Evolutionary conservation across 2,113 vertebrate species (phyloP), one percentile per base, ranked within the genome.

Genomic region (Sander vitreus): DNA sequence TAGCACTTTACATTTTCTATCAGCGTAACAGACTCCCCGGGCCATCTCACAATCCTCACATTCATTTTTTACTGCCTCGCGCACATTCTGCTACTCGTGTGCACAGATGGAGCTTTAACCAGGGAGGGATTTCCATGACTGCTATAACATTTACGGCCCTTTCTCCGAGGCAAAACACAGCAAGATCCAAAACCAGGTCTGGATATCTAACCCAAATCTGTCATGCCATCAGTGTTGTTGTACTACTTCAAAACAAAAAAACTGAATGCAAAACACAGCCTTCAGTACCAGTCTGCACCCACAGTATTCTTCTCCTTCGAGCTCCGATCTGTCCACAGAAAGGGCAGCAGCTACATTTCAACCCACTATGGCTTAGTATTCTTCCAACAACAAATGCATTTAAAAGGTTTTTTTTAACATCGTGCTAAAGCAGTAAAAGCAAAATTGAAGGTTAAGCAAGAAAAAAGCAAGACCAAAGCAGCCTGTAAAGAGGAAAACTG

Each of bases 1-100:
- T 85, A 87, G 91, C 90, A 85, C 93, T 94, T 91, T 89, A 94
- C 92, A 92, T 94, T 94, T 92, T 89, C 91, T 88, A 85, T 88
- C 93, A 81, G 84, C 79, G 74, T 88, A 92, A 92, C 90, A 89
- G 86, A 91, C 91, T 92, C 88, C 75, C 85, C 48, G 81, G 79
- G 89, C 92, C 85, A 79, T 83, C 85, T 80, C 75, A 50, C 89
- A 84, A 87, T 83, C 81, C 88, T 72, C 75, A 45, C 87, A 68
- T 81, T 85, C 80, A 86, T 92, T 90, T 91, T 89, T 89, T 86
- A 91, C 87, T 72, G 82, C 78, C 78, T 71, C 15, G 6, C 19
- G 36, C 84, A 69, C 81, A 85, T 83, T 80, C 78, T 68, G 83
- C 70, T 53, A 33, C 72, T 33, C 71, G 12, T 82, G 73, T 67